phyloP scores from a whole-genome alignment of 2,888 invertebrate genomes.

The Meganola albula region DNA sequence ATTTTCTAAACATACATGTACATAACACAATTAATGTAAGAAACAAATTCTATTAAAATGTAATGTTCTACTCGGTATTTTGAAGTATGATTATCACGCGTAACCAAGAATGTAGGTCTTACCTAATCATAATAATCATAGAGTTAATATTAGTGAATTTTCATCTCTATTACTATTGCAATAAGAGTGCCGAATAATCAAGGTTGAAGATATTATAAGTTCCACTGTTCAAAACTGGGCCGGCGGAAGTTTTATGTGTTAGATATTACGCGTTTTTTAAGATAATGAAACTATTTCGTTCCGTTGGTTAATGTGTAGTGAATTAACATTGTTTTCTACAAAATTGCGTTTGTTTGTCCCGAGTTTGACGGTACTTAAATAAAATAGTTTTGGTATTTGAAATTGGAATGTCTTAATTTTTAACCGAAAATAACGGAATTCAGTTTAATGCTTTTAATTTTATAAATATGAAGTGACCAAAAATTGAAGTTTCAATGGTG shows the following conservation, averaged over 20 bases:
- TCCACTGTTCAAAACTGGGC: slow-evolving; percentile 51
- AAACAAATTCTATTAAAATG: neutral
- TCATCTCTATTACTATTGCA: neutral
- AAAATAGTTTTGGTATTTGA: no score
- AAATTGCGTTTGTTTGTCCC: slow-evolving; percentile 12
- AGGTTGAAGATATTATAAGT: slow-evolving; percentile 42
- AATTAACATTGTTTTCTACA: slow-evolving; percentile 20
- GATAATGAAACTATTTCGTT: slow-evolving; percentile 28
- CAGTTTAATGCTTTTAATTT: no score
- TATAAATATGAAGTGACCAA: no score
- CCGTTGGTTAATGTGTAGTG: slow-evolving; percentile 23
- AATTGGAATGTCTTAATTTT: no score
- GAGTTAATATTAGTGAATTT: slow-evolving; percentile 3
- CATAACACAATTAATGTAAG: neutral
- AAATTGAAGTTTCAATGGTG: no score
- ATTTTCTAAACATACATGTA: neutral
- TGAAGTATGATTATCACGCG: slow-evolving; percentile 36
- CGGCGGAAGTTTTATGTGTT: slow-evolving; percentile 43
- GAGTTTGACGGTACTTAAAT: slow-evolving; percentile 5
- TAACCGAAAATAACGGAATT: no score
- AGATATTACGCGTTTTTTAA: slow-evolving; percentile 31
- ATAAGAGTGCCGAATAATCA: slow-evolving; percentile 9
- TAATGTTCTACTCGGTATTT: slow-evolving; percentile 13
- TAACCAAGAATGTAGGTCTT: slow-evolving; percentile 46
- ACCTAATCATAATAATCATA: slow-evolving; percentile 20